phyloP scores from a whole-genome alignment of 2,888 invertebrate species.

The Catotricha subobsoleta region DNA sequence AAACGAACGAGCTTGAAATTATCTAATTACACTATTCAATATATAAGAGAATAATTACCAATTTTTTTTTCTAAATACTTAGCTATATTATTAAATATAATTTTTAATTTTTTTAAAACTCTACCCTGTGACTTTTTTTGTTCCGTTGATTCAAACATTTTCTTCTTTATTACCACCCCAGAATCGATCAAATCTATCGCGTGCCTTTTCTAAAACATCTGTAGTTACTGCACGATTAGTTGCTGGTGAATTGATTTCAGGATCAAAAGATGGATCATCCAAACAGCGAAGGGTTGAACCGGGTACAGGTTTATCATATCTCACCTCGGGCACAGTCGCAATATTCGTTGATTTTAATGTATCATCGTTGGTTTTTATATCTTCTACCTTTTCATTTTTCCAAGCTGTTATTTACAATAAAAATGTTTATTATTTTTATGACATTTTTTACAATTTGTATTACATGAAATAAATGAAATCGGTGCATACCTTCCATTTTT shows the following conservation, averaged over 20 bases:
- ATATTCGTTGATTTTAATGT: background rate
- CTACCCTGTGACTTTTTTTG: slow-evolving; percentile 3
- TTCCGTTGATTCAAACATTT: slow-evolving; percentile 25
- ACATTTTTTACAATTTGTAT: too few relatives aligned
- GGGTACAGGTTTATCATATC: slow-evolving; percentile 25
- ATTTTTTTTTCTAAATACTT: too few relatives aligned
- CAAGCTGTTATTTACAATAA: slow-evolving; percentile 5
- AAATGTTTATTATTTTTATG: too few relatives aligned
- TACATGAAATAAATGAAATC: too few relatives aligned
- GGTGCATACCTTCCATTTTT: slow-evolving; percentile 37
- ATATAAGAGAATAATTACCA: too few relatives aligned
- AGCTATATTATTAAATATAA: too few relatives aligned
- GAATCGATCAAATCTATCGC: slow-evolving; percentile 68
- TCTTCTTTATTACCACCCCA: slow-evolving; percentile 56
- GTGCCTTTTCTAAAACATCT: slow-evolving; percentile 62
- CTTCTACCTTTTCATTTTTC: slow-evolving; percentile 3
- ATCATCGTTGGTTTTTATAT: background rate
- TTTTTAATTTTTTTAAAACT: background rate
- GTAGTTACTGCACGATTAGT: slow-evolving; percentile 30
- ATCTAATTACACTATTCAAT: too few relatives aligned
- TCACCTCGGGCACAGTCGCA: background rate
- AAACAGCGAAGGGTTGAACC: slow-evolving; percentile 34
- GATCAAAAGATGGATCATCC: slow-evolving; percentile 37
- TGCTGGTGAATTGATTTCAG: slow-evolving; percentile 13
- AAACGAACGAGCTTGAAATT: too few relatives aligned